Evolutionary conservation across 1,140 invertebrate genomes (phyloP).

Genomic region (Micrasema minimum): DNA sequence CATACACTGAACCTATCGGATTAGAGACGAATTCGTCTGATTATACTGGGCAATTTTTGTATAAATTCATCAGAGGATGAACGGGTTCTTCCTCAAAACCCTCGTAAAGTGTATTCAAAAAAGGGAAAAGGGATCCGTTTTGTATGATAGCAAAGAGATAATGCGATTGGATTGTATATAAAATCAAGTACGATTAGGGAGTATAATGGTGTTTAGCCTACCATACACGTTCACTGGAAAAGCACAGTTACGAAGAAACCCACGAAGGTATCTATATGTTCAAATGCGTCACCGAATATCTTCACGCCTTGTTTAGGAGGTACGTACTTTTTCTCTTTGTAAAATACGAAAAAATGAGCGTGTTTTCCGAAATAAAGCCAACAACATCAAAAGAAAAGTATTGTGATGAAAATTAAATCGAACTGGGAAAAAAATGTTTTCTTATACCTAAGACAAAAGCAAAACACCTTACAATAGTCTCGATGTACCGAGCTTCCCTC

Average conservation of each 20-base stretch:
- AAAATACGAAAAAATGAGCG: background rate
- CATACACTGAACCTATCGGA: background rate
- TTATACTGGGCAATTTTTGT: conserved; percentile 24
- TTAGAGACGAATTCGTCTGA: background rate
- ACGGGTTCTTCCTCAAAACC: conserved; percentile 21
- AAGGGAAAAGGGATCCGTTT: conserved; percentile 31
- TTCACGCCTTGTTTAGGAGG: background rate
- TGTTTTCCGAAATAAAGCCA: too few species aligned
- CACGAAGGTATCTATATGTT: background rate
- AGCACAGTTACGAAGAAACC: background rate
- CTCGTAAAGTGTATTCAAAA: conserved; percentile 31
- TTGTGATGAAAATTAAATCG: too few species aligned
- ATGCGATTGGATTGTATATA: conserved; percentile 34
- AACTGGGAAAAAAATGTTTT: conserved; percentile 6
- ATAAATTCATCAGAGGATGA: conserved; percentile 34
- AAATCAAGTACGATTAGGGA: conserved; percentile 22
- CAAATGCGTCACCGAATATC: too few species aligned
- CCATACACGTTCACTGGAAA: background rate
- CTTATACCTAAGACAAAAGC: conserved; percentile 3
- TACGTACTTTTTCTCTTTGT: too few species aligned
- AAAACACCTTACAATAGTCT: conserved; percentile 15
- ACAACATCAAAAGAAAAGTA: too few species aligned
- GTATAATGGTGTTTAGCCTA: conserved; percentile 19
- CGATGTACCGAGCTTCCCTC: conserved; percentile 2
- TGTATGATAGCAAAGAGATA: conserved; percentile 25